Evolutionary conservation across 2,113 vertebrate species (phyloP), one percentile per base, ranked within the genome.

Genomic region (Calidris pugnax): DNA sequence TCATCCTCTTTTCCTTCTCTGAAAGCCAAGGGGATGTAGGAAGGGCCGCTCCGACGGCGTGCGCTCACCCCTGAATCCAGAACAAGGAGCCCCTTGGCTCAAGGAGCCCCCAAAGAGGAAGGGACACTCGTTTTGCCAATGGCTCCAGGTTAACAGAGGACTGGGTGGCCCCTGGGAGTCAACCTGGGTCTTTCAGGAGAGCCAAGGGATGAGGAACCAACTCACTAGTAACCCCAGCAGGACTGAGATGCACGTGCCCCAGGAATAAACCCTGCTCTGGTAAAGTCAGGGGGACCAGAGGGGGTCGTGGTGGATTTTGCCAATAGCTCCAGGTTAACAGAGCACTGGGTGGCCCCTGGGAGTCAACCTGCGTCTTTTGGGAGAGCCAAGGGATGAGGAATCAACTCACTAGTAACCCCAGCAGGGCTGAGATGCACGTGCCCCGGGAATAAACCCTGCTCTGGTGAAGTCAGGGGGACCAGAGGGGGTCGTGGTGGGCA

Each of bases 71-170:
- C 22, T 53, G 14, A 74, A 35, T 16, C 6, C 50, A 47, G 71
- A 39, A 23, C 56, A n/a, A 72, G 57, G 90, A 71, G 64, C 10
- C 23, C 2, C 1, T 6, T 24, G 63, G 24, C 50, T 30, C 28
- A 20, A 47, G 33, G 37, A 79, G 74, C 27, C 37, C 45, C 32
- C 7, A 6, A 3, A 39, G 8, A 1, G 22, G 7, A 18, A 28
- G 8, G 7, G 6, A 64, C 1, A 1, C 43, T 39, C 3, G 0
- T 77, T 71, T 73, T 59, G 35, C 48, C 0, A 1, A 10, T 21
- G 27, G 30, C 8, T 37, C 32, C 32, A 21, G 32, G 14, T 39
- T 24, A 45, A 57, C 35, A 50, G 71, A 57, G 57, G 39, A 0
- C 64, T 41, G 45, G 71, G 78, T 23, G 57, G 77, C 32, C 56